These are phyloP conservation scores for Pegoplata infirma DNA, from an alignment of 2,888 invertebrate genomes.

Conservation along the genomic window DNA sequence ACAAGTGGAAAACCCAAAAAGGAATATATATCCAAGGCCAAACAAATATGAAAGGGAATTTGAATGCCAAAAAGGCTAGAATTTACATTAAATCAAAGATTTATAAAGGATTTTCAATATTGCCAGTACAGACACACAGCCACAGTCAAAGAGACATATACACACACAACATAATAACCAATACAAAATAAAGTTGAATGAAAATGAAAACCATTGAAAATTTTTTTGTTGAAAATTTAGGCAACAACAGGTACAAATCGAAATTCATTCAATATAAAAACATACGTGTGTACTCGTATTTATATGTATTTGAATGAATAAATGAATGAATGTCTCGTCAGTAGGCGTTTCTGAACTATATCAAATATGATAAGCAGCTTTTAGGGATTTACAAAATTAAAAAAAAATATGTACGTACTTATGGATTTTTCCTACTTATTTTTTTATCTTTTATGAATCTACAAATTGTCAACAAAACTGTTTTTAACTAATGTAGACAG, in stretches of 20 bases:
- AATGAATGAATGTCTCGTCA: too few species aligned
- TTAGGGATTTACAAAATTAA: constrained; percentile 18
- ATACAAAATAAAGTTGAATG: background rate
- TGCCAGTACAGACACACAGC: background rate
- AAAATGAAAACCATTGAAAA: background rate
- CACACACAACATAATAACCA: background rate
- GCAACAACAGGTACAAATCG: constrained; percentile 4
- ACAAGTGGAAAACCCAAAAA: constrained; percentile 2
- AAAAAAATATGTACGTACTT: constrained; percentile 5
- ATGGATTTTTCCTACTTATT: constrained; percentile 1
- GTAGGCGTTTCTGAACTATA: background rate
- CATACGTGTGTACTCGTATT: background rate
- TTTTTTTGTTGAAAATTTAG: background rate
- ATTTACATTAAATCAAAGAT: constrained; percentile 20
- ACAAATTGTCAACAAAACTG: constrained; percentile 16
- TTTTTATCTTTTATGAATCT: constrained; percentile 3
- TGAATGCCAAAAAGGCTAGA: constrained; percentile 1
- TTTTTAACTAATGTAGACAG: background rate
- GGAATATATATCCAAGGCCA: constrained; percentile 12
- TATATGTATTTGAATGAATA: background rate
- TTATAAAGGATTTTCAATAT: constrained; percentile 5
- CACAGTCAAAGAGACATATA: too few species aligned
- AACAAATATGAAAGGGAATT: constrained; percentile 25
- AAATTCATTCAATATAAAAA: background rate
- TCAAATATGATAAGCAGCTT: constrained; percentile 18